Evolutionary conservation across 2,113 vertebrate genomes (phyloP).

Genomic region (Formicarius rufipectus): DNA sequence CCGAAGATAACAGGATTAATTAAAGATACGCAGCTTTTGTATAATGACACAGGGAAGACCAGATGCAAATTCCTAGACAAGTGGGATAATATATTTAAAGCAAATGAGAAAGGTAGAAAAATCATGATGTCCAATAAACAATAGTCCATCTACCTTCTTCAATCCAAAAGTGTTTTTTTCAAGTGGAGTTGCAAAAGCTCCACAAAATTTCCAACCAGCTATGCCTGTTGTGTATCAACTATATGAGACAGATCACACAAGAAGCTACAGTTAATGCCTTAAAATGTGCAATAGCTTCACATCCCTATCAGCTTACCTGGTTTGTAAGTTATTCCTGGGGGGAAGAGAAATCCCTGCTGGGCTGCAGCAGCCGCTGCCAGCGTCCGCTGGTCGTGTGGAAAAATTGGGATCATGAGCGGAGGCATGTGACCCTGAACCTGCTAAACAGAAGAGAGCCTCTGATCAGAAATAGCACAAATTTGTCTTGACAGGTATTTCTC

Average conservation of each 20-base stretch:
- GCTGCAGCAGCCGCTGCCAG: conserved; percentile 97
- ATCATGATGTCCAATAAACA: not conserved
- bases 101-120: not conserved
- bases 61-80: not conserved
- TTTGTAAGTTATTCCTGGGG: conserved; percentile 98
- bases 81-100: not conserved
- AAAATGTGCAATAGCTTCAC: conserved; percentile 46
- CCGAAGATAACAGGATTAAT: conserved; percentile 31
- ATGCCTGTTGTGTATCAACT: not conserved
- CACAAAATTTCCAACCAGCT: not conserved
- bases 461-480: conserved; percentile 82
- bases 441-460: conserved; percentile 86
- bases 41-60: not conserved
- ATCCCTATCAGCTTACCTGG: conserved; percentile 86
- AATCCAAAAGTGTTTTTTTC: not conserved
- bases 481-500: conserved; percentile 83
- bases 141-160: not conserved
- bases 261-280: not conserved
- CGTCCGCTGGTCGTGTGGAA: conserved; percentile 99
- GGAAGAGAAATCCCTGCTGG: conserved; percentile 99
- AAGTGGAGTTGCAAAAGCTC: conserved; percentile 7
- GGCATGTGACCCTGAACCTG: conserved; percentile 99
- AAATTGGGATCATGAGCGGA: conserved; percentile 99
- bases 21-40: not conserved
- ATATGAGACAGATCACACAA: not conserved